These are phyloP conservation scores for Ericerus pela DNA, from an alignment of 1,140 invertebrate genomes.

Conservation along the genomic window DNA sequence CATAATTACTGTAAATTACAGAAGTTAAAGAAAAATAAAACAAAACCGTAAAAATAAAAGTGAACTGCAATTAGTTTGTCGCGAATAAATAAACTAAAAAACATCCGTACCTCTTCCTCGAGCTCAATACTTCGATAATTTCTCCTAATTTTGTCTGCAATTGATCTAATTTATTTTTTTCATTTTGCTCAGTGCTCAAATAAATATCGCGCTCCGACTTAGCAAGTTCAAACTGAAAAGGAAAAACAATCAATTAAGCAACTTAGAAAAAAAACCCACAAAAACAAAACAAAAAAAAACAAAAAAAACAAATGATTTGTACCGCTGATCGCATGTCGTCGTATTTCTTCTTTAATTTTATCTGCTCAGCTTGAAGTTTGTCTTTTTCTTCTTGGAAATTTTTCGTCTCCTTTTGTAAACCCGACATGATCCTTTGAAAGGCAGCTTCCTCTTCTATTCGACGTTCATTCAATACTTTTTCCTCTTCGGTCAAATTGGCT, in stretches of 20 bases:
- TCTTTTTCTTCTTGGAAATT: slow-evolving; percentile 47
- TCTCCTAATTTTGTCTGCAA: slow-evolving; percentile 30
- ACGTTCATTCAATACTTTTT: slow-evolving; percentile 13
- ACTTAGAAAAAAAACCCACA: slow-evolving; percentile 12
- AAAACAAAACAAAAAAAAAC: not conserved
- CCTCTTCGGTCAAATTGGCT: slow-evolving; percentile 32
- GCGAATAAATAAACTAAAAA: too few relatives aligned
- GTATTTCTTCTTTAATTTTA: slow-evolving; percentile 49
- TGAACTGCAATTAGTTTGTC: too few relatives aligned
- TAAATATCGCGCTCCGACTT: slow-evolving; percentile 72
- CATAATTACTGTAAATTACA: too few relatives aligned
- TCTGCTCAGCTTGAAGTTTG: slow-evolving; percentile 45
- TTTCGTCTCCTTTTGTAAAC: slow-evolving; percentile 31
- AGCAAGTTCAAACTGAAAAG: slow-evolving; percentile 47
- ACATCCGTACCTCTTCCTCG: slow-evolving; percentile 15
- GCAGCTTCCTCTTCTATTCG: slow-evolving; percentile 38
- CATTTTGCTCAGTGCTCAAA: slow-evolving; percentile 55
- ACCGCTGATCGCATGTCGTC: slow-evolving; percentile 55
- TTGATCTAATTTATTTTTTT: slow-evolving; percentile 38
- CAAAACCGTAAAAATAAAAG: too few relatives aligned
- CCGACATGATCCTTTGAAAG: slow-evolving; percentile 34
- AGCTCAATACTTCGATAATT: slow-evolving; percentile 7
- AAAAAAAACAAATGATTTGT: slow-evolving; percentile 19
- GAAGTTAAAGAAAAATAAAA: too few relatives aligned
- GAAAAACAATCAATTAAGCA: slow-evolving; percentile 1